A percentile compares a stretch with the other conserved stretches of the same genome.
Evolutionary conservation across 2,888 invertebrate genomes (phyloP).

Genomic region (Zootermopsis nevadensis): DNA sequence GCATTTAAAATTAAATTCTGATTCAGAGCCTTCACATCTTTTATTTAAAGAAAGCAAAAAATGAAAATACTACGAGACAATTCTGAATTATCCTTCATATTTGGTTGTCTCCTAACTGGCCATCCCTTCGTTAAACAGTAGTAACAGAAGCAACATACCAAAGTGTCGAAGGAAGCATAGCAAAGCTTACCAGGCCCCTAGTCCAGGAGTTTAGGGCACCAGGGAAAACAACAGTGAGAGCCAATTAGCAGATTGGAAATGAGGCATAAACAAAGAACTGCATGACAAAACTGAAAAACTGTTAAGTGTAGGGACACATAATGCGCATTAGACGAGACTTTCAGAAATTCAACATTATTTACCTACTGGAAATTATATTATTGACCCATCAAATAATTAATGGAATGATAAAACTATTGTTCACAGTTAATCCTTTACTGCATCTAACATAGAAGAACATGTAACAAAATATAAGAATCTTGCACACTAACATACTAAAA

Average conservation of each 20-base stretch:
- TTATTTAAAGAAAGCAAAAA: no score
- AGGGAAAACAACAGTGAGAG: slow-evolving; percentile 32
- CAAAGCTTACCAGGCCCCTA: slow-evolving; percentile 43
- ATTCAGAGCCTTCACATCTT: no score
- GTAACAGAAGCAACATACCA: not conserved
- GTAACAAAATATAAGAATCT: no score
- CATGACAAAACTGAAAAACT: not conserved
- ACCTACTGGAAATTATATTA: not conserved
- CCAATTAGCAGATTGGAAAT: slow-evolving; percentile 14
- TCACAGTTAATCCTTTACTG: no score
- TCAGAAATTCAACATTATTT: not conserved
- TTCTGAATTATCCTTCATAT: no score
- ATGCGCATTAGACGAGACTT: not conserved
- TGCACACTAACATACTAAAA: no score
- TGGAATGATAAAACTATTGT: not conserved
- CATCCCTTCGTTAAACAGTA: no score
- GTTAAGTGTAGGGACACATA: no score
- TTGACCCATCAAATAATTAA: not conserved
- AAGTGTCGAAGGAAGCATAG: slow-evolving; percentile 12
- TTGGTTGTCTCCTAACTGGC: no score
- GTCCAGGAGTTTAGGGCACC: slow-evolving; percentile 10
- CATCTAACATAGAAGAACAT: no score
- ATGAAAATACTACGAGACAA: no score
- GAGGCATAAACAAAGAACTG: slow-evolving; percentile 13
- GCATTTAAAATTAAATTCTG: no score